Conservation (phyloP, 2,797 vertebrate species). For the Bryconaethiops microstoma region DNA sequence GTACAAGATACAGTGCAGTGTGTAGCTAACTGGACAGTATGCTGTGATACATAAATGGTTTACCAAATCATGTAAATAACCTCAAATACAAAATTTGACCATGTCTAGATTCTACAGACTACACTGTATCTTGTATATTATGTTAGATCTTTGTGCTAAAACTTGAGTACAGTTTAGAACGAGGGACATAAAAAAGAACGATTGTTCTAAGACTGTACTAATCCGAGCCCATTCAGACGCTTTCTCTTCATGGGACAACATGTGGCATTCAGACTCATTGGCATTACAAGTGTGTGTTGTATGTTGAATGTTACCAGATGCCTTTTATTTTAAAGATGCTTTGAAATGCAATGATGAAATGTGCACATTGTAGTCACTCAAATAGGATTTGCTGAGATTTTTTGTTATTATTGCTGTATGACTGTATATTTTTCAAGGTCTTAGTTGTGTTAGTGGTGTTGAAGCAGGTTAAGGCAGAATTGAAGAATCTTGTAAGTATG, state of each 20-base stretch:
- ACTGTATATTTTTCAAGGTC: conserved; percentile 69
- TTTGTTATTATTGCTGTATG: conserved; percentile 68
- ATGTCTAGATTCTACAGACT: too few species aligned
- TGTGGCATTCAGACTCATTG: conserved; percentile 49
- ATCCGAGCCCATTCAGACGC: background rate
- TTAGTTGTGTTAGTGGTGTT: conserved; percentile 67
- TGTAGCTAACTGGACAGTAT: too few species aligned
- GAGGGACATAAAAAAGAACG: background rate
- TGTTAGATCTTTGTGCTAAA: too few species aligned
- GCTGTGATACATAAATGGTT: too few species aligned
- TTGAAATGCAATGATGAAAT: conserved; percentile 60
- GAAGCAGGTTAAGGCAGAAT: conserved; percentile 56
- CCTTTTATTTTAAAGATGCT: conserved; percentile 24
- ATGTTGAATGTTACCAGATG: too few species aligned
- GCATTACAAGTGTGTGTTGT: background rate
- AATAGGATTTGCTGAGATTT: conserved; percentile 65
- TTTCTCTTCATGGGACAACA: background rate
- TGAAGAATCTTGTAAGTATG: conserved; percentile 62
- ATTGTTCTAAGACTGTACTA: too few species aligned
- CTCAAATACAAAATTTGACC: too few species aligned
- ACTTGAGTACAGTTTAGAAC: background rate
- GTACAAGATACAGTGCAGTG: too few species aligned
- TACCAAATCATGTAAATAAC: too few species aligned
- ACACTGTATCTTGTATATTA: too few species aligned
- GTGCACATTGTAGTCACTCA: conserved; percentile 77